Conservation (phyloP, 92 coral and sea anemone genomes). For the Bergia sp. region DNA sequence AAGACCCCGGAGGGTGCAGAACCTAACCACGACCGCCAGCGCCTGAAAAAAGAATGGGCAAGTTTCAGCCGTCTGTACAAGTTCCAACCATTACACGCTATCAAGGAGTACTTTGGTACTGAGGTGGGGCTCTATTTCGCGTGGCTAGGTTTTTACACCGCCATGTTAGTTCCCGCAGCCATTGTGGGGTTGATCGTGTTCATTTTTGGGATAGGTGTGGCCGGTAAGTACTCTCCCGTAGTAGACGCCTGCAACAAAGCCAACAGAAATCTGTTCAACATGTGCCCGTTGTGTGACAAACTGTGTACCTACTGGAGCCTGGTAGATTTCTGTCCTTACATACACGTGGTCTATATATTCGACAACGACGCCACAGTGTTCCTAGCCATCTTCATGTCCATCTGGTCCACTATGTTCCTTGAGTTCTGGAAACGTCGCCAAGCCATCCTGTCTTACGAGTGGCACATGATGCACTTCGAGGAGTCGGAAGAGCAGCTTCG, state of each 20-base stretch:
- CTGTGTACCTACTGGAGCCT: constrained; percentile 77
- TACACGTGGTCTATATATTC: constrained; percentile 80
- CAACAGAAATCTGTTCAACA: constrained; percentile 39
- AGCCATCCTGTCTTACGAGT: constrained; percentile 84
- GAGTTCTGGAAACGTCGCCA: constrained; percentile 99
- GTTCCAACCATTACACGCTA: constrained; percentile 92
- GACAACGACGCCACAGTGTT: constrained; percentile 87
- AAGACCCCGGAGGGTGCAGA: constrained; percentile 67
- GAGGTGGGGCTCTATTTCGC: constrained; percentile 92
- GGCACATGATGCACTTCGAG: constrained; percentile 98
- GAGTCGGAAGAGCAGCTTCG: constrained; percentile 94
- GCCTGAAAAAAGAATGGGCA: constrained; percentile 89
- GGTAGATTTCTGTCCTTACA: constrained; percentile 72
- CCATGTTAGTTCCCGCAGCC: constrained; percentile 94
- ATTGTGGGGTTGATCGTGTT: constrained; percentile 77
- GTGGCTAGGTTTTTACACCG: constrained; percentile 97
- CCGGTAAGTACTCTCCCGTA: constrained; percentile 33
- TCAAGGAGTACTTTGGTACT: constrained; percentile 94
- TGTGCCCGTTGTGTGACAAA: constrained; percentile 43
- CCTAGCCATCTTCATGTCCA: constrained; percentile 93
- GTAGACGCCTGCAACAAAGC: constrained; percentile 31
- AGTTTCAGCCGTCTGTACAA: constrained; percentile 80
- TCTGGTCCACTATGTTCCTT: constrained; percentile 97
- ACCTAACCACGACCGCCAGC: constrained; percentile 78
- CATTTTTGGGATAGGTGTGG: constrained; percentile 27